These are phyloP conservation scores for Maccullochella peelii DNA, from an alignment of 2,113 vertebrate genomes.

Conservation along the genomic window DNA sequence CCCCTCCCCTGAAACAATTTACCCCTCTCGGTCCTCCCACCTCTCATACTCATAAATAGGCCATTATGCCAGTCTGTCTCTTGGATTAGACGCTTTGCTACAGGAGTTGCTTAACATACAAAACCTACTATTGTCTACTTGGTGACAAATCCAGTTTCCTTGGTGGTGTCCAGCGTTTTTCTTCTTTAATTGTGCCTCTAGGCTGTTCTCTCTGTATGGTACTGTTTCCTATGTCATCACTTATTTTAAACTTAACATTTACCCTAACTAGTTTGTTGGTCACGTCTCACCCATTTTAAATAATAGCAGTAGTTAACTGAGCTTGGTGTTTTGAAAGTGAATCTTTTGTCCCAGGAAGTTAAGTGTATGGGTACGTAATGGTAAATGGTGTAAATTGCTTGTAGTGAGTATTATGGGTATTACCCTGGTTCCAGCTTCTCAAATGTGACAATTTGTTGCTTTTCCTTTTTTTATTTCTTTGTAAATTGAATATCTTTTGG, in stretches of 20 bases:
- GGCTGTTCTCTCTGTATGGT: background rate
- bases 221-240: constrained; percentile 11
- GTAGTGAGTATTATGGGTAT: background rate
- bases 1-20: constrained; percentile 62
- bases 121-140: constrained; percentile 69
- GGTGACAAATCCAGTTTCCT: constrained; percentile 63
- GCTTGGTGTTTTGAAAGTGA: constrained; percentile 19
- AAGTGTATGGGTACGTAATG: no score
- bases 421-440: no score
- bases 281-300: background rate
- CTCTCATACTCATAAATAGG: constrained; percentile 72
- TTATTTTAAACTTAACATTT: constrained; percentile 42
- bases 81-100: constrained; percentile 73
- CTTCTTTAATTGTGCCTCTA: constrained; percentile 30
- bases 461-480: no score
- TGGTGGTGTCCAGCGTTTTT: constrained; percentile 35
- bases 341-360: background rate
- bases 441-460: no score
- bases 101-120: constrained; percentile 71
- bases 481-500: no score
- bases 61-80: constrained; percentile 70
- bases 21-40: constrained; percentile 69
- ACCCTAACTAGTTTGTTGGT: background rate
- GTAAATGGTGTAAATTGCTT: background rate
- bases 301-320: constrained; percentile 10